Evolutionary conservation across 2,888 invertebrate species (phyloP).

Genomic region (Anticlea derivata): DNA sequence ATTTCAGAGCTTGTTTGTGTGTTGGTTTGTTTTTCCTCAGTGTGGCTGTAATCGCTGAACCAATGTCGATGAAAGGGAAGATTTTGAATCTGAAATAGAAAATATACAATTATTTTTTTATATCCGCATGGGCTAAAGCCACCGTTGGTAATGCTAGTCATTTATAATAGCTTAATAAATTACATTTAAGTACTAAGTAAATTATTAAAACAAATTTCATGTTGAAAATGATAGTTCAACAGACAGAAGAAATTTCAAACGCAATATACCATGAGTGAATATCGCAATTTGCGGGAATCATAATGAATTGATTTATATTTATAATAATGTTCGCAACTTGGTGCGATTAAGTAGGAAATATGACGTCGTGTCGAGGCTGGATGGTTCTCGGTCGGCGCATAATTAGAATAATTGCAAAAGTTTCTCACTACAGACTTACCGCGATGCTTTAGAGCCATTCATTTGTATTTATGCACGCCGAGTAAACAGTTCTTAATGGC

Average conservation of each 20-base stretch:
- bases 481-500: slow-evolving; percentile 61
- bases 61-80: too few species aligned
- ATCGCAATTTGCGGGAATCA: slow-evolving; percentile 57
- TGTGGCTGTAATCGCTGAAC: too few species aligned
- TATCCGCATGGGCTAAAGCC: too few species aligned
- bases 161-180: too few species aligned
- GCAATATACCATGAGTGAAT: slow-evolving; percentile 46
- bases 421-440: slow-evolving; percentile 66
- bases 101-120: too few species aligned
- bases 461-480: slow-evolving; percentile 68
- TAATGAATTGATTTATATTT: slow-evolving; percentile 74
- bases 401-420: slow-evolving; percentile 81
- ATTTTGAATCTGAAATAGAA: too few species aligned
- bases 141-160: too few species aligned
- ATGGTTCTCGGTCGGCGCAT: slow-evolving; percentile 71
- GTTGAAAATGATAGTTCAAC: neutral
- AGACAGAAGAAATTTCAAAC: slow-evolving; percentile 42
- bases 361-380: slow-evolving; percentile 63
- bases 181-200: too few species aligned
- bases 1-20: neutral
- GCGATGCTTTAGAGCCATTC: slow-evolving; percentile 66
- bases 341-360: slow-evolving; percentile 78
- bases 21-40: neutral
- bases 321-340: slow-evolving; percentile 67
- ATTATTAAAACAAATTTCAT: too few species aligned